Percentiles rank a stretch among this genome's conserved stretches.
Conservation (phyloP, 2,888 invertebrate species). For the Steinernema carpocapsae region DNA sequence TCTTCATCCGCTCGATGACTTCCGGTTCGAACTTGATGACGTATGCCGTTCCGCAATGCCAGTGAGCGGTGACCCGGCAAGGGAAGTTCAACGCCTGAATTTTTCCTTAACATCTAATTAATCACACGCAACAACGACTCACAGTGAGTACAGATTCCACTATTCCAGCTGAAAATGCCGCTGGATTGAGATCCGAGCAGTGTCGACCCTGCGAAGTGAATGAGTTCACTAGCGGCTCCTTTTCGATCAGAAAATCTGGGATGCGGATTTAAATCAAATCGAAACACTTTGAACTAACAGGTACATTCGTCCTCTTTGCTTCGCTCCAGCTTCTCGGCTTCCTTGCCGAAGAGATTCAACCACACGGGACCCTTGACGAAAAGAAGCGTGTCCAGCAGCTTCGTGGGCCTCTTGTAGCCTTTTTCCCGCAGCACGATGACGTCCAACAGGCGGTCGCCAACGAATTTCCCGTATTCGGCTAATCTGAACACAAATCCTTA, state of each 20-base stretch:
- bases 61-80: constrained; percentile 93
- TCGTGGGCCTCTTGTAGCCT: constrained; percentile 89
- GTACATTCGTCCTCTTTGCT: constrained; percentile 95
- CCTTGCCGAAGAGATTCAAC: constrained; percentile 94
- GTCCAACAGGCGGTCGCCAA: constrained; percentile 88
- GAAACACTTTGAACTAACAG: constrained; percentile 74
- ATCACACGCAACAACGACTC: neutral
- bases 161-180: constrained; percentile 93
- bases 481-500: constrained; percentile 73
- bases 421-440: constrained; percentile 88
- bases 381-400: constrained; percentile 86
- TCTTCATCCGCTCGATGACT: constrained; percentile 37
- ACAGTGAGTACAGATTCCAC: constrained; percentile 83
- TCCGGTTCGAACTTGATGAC: constrained; percentile 77
- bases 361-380: constrained; percentile 93
- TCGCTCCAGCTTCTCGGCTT: constrained; percentile 95
- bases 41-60: constrained; percentile 97
- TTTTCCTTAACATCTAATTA: neutral
- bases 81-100: constrained; percentile 76
- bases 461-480: constrained; percentile 89
- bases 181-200: constrained; percentile 91
- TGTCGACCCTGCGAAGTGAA: constrained; percentile 96
- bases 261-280: too few relatives aligned
- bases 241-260: constrained; percentile 88
- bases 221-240: constrained; percentile 90